Base-by-base conservation (phyloP, 2,113 vertebrate genomes). In the Gila orcuttii region DNA sequence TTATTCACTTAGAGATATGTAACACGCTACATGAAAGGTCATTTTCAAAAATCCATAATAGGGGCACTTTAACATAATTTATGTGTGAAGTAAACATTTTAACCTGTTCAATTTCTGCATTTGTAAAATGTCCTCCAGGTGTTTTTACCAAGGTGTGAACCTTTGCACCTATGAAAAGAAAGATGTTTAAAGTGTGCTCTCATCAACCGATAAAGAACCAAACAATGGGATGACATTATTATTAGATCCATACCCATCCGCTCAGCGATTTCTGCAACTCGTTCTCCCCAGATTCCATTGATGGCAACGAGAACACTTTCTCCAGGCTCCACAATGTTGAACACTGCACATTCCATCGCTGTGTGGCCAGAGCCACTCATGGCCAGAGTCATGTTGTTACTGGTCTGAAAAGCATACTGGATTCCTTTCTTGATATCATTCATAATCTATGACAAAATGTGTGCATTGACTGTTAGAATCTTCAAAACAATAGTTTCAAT, bases 251-350 rank as follows among this genome's bases (percentile, higher is more conserved):
- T 94, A 98, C 98, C 96, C 9, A 98, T 90, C 79, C 98, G 96
- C 64, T 96, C 91, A n/a, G 96, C 94, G 0, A 99, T 96, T 6
- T 98, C 95, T 0, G 94, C 93, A 0, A 97, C 97, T 1, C 97
- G 95, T 68, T 97, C 95, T 82, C 98, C 98, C 98, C 98, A 99
- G 47, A 98, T 93, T 31, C 98, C 98, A 0, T 98, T 98, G 87
- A 93, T 10, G 2, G 95, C 96, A 0, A 98, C 91, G 52, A 99
- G 93, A 55, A 95, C 94, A 0, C 93, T 91, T 79, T 99, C 97
- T 0, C 96, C 96, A 0, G 85, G 94, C 89, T 99, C 97, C 82
- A 98, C 95, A 0, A 94, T 87, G 64, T 99, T 99, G 87, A 96
- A 62, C 23, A 99, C 90, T 0, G 97, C 96, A 0, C 96, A 96